Conservation (phyloP, 1,140 invertebrate genomes). For the Brachionus rotundiformis region DNA sequence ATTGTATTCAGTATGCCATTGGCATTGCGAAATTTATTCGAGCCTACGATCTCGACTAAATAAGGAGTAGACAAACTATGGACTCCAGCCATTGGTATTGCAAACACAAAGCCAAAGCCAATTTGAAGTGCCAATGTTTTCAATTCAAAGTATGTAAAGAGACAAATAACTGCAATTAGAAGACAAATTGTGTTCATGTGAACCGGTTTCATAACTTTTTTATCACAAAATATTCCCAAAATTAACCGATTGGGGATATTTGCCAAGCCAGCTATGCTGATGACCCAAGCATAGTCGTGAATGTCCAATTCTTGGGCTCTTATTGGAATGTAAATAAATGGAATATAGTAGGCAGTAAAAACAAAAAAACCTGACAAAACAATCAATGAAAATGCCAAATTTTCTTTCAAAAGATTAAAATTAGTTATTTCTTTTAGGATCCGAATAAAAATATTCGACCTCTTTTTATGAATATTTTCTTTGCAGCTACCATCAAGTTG, state of each 20-base stretch:
- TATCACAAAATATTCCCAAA: slow-evolving; percentile 69
- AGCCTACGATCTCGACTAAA: slow-evolving; percentile 38
- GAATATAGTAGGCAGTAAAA: slow-evolving; percentile 91
- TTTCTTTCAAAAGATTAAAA: slow-evolving; percentile 73
- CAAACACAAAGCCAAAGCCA: slow-evolving; percentile 10
- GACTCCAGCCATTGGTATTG: slow-evolving; percentile 37
- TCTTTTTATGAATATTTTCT: not conserved
- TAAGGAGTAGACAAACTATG: slow-evolving; percentile 40
- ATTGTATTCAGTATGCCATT: slow-evolving; percentile 39
- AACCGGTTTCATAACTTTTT: slow-evolving; percentile 23
- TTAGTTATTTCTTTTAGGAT: slow-evolving; percentile 80
- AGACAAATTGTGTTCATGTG: slow-evolving; percentile 39
- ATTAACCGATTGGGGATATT: slow-evolving; percentile 67
- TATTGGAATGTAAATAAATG: slow-evolving; percentile 75
- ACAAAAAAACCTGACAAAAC: slow-evolving; percentile 91
- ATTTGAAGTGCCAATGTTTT: not conserved
- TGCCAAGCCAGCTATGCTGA: slow-evolving; percentile 74
- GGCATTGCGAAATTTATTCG: slow-evolving; percentile 34
- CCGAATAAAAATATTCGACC: slow-evolving; percentile 17
- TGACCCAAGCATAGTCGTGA: slow-evolving; percentile 50
- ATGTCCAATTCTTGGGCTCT: slow-evolving; percentile 57
- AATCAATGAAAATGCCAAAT: slow-evolving; percentile 85
- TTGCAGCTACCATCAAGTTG: not conserved
- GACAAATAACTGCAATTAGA: not conserved
- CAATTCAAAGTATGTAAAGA: slow-evolving; percentile 13